These are phyloP conservation scores for Eustalomyia histrio DNA, from an alignment of 2,888 invertebrate species.

Conservation along the genomic window DNA sequence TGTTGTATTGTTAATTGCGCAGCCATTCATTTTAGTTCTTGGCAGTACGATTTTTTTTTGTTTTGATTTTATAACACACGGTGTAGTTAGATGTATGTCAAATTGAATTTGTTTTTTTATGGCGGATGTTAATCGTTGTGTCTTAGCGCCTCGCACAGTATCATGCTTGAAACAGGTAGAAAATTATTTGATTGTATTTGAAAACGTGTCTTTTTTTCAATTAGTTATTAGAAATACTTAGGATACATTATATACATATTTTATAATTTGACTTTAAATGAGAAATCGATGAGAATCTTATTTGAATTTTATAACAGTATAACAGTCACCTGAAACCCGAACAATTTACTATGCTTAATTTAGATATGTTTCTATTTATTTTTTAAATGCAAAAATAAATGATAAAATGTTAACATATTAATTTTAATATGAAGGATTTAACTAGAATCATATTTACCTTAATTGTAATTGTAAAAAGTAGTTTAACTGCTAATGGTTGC, in stretches of 20 bases:
- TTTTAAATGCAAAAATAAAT: too few relatives aligned
- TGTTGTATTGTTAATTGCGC: conserved; percentile 55
- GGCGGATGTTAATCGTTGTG: conserved; percentile 55
- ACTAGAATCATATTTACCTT: too few relatives aligned
- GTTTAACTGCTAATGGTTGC: too few relatives aligned
- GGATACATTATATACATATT: conserved; percentile 56
- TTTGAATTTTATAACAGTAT: too few relatives aligned
- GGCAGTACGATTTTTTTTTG: conserved; percentile 23
- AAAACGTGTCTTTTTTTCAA: too few relatives aligned
- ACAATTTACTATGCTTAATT: too few relatives aligned
- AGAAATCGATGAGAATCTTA: too few relatives aligned
- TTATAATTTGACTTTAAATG: background rate
- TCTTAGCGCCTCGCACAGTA: conserved; percentile 38
- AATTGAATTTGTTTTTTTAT: conserved; percentile 41
- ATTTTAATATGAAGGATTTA: too few relatives aligned
- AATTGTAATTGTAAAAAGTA: too few relatives aligned
- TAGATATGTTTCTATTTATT: too few relatives aligned
- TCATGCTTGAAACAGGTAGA: background rate
- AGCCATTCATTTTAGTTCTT: conserved; percentile 46
- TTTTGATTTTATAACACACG: conserved; percentile 30
- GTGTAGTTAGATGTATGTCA: conserved; percentile 37
- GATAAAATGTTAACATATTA: too few relatives aligned
- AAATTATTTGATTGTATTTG: background rate
- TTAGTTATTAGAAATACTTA: background rate
- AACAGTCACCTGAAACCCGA: too few relatives aligned